Evolutionary conservation across 2,113 vertebrate genomes (phyloP).

Genomic region (Prunella fulvescens): DNA sequence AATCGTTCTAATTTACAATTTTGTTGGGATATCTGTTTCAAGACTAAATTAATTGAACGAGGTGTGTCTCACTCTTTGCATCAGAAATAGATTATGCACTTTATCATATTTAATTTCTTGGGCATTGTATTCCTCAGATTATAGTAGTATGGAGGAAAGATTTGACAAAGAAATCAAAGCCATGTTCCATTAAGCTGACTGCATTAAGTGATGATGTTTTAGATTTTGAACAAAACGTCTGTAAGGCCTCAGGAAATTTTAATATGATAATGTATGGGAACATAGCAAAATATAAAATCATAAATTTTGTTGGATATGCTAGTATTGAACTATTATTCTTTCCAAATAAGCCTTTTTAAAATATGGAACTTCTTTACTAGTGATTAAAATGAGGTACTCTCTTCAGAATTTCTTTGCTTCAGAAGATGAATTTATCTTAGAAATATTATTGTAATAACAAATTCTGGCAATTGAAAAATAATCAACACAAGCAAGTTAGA

Average conservation of each 20-base stretch:
- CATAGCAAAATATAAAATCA: neutral
- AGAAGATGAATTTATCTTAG: neutral
- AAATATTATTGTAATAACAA: neutral
- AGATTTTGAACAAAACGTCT: neutral
- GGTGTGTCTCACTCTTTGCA: neutral
- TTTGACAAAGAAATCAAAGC: neutral
- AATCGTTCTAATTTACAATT: neutral
- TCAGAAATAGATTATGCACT: neutral
- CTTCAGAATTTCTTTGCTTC: neutral
- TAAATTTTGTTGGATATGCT: neutral
- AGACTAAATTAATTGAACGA: neutral
- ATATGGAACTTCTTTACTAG: neutral
- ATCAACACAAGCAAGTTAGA: neutral
- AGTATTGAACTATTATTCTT: neutral
- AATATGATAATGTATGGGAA: neutral
- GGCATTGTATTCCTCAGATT: neutral
- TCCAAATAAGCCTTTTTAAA: neutral
- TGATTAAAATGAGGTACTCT: neutral
- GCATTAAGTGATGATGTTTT: neutral
- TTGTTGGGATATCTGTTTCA: neutral
- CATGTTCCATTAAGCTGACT: neutral
- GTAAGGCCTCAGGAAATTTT: neutral
- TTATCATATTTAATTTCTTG: neutral
- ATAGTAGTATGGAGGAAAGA: neutral
- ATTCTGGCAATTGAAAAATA: neutral